These are phyloP conservation scores for Leptinotarsa defecta DNA, from an alignment of 1,140 invertebrate species.

Conservation along the genomic window DNA sequence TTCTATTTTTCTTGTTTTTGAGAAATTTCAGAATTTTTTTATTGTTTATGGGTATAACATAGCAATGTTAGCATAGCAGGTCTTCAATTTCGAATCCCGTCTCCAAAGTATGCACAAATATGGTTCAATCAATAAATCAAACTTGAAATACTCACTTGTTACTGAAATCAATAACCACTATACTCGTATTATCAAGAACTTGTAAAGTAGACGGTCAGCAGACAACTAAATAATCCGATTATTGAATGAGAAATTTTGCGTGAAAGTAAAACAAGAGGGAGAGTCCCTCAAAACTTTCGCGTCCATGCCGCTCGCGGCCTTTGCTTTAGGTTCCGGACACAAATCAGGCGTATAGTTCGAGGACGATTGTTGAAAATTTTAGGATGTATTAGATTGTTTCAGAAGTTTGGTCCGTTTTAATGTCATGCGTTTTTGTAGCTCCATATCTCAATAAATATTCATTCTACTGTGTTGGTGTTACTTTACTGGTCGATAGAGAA, in stretches of 20 bases:
- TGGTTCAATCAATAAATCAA: conserved; percentile 1
- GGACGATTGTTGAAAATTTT: background rate
- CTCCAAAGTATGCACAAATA: background rate
- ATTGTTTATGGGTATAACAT: too few relatives aligned
- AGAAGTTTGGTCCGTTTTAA: too few relatives aligned
- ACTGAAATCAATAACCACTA: background rate
- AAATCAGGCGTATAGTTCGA: background rate
- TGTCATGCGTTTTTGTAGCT: too few relatives aligned
- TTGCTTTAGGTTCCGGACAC: background rate
- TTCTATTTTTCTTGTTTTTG: too few relatives aligned
- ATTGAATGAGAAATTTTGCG: conserved; percentile 23
- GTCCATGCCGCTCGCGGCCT: background rate
- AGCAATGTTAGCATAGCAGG: too few relatives aligned
- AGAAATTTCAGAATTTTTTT: too few relatives aligned
- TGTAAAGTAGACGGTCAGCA: background rate
- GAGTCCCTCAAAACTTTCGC: conserved; percentile 24
- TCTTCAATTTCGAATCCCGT: background rate
- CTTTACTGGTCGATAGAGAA: too few relatives aligned
- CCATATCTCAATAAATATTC: too few relatives aligned
- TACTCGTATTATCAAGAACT: background rate
- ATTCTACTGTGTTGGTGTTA: too few relatives aligned
- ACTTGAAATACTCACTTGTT: conserved; percentile 1
- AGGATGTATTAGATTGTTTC: too few relatives aligned
- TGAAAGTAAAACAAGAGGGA: conserved; percentile 27
- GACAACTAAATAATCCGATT: conserved; percentile 16